phyloP scores from a whole-genome alignment of 2,113 vertebrate species.

The cat (Felis catus) region F.catus_Fca126_mat1.0 CM031413.1:119899501-119900000 shows the following conservation, averaged over 20 bases:
- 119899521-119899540: no score
- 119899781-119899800: not conserved
- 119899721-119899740: not conserved
- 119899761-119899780: not conserved
- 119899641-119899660: no score
- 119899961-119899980: constrained; percentile 1
- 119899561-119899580: no score
- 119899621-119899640: no score
- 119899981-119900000: not conserved
- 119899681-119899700: not conserved
- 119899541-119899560: no score
- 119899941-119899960: not conserved
- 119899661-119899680: constrained; percentile 37
- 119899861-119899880: constrained; percentile 17
- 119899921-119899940: not conserved
- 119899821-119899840: constrained; percentile 38
- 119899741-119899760: not conserved
- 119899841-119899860: constrained; percentile 21
- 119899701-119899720: not conserved
- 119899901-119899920: constrained; percentile 7
- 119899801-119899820: not conserved
- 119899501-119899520: no score
- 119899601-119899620: no score
- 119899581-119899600: no score
- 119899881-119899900: constrained; percentile 13